A percentile compares a stretch with the other conserved stretches of the same genome.
These are phyloP conservation scores for Plebejus argus DNA, from an alignment of 2,888 invertebrate genomes.

Conservation along the genomic window DNA sequence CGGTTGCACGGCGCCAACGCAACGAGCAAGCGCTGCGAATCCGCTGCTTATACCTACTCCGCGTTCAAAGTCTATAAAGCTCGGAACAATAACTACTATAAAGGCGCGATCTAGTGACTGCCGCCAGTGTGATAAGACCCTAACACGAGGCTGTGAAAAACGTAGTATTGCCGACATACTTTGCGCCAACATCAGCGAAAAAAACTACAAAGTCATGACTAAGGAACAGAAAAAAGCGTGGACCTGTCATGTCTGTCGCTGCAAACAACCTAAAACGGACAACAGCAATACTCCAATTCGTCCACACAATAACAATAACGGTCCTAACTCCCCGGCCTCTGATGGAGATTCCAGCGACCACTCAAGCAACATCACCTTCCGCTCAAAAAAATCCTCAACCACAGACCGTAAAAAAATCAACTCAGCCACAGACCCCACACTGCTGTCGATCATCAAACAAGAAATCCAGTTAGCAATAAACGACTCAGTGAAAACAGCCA, in stretches of 20 bases:
- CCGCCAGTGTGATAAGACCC: too few species aligned
- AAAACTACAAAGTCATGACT: slow-evolving; percentile 22
- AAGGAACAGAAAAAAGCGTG: slow-evolving; percentile 18
- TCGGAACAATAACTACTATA: too few species aligned
- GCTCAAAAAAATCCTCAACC: not conserved
- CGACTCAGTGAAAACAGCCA: not conserved
- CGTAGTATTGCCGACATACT: too few species aligned
- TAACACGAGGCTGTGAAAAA: too few species aligned
- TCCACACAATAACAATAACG: not conserved
- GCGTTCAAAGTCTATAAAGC: too few species aligned
- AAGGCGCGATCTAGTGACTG: too few species aligned
- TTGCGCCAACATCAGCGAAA: slow-evolving; percentile 31
- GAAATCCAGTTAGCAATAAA: not conserved
- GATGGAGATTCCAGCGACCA: not conserved
- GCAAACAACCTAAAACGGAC: slow-evolving; percentile 29
- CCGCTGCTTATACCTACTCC: too few species aligned
- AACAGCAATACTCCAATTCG: slow-evolving; percentile 34
- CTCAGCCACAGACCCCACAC: not conserved
- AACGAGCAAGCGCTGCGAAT: too few species aligned
- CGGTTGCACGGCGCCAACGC: too few species aligned
- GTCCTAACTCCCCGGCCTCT: not conserved
- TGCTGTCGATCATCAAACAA: not conserved
- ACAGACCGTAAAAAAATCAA: not conserved
- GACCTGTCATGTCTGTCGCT: slow-evolving; percentile 25
- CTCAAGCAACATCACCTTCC: not conserved